Conservation (phyloP, 2,888 invertebrate species). For the Galerucella calmariensis region DNA sequence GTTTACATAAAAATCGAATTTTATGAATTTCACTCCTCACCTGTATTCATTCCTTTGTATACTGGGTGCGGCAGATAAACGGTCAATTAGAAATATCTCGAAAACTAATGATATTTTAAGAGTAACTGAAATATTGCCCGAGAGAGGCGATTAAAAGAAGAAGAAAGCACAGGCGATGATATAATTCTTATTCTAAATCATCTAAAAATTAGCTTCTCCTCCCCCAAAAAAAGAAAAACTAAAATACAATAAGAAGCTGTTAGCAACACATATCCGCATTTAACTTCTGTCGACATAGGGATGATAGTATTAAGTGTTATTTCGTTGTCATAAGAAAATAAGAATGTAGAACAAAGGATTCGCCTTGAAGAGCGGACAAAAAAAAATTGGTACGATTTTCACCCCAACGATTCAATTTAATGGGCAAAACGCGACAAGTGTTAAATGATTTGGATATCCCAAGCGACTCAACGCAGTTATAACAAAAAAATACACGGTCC, state of each 20-base stretch:
- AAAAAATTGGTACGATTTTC: constrained; percentile 38
- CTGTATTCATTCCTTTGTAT: neutral
- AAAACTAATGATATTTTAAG: no score
- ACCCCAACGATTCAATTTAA: constrained; percentile 39
- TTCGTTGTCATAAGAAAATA: constrained; percentile 9
- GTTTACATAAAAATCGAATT: neutral
- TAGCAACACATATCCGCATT: neutral
- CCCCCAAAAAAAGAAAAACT: no score
- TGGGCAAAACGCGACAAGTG: constrained; percentile 37
- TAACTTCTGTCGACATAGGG: neutral
- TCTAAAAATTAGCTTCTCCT: no score
- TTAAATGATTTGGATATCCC: constrained; percentile 37
- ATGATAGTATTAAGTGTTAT: neutral
- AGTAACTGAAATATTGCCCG: no score
- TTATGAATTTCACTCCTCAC: neutral
- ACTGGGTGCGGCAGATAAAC: no score
- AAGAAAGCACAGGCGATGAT: no score
- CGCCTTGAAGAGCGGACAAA: constrained; percentile 7
- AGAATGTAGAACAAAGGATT: constrained; percentile 28
- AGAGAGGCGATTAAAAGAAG: no score
- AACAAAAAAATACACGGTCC: constrained; percentile 22
- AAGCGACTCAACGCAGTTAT: constrained; percentile 27
- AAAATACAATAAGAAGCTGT: no score
- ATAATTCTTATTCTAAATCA: no score
- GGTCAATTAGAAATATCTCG: no score